Conservation (phyloP, 2,888 invertebrate genomes). For the Meiosimyza platycephala region DNA sequence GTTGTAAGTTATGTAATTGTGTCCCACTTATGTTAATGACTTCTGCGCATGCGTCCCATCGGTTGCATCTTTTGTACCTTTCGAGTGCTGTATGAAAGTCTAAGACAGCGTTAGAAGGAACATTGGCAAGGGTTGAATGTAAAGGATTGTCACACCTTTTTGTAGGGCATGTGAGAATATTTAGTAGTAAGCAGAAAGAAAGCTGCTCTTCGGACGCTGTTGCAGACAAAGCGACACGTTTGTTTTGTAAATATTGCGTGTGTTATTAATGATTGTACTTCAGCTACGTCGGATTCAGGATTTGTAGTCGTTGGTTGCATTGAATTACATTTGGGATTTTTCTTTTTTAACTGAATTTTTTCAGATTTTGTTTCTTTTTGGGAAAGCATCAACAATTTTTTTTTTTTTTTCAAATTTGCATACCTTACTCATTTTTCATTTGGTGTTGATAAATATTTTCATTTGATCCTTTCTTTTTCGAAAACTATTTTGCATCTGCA, state of each 20-base stretch:
- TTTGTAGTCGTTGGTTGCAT: conserved; percentile 19
- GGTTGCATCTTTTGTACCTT: neutral
- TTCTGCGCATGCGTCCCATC: conserved; percentile 25
- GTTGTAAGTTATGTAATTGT: conserved; percentile 38
- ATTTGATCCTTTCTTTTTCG: conserved; percentile 28
- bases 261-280: conserved; percentile 60
- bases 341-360: neutral
- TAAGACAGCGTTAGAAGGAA: neutral
- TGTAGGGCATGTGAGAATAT: neutral
- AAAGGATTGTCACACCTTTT: conserved; percentile 53
- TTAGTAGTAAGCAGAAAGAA: neutral
- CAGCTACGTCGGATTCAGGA: conserved; percentile 1
- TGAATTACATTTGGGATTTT: conserved; percentile 31
- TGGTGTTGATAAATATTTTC: conserved; percentile 51
- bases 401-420: conserved; percentile 44
- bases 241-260: conserved; percentile 68
- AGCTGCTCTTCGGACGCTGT: conserved; percentile 12
- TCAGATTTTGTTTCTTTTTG: conserved; percentile 9
- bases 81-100: conserved; percentile 17
- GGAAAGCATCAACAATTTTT: neutral
- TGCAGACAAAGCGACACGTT: conserved; percentile 61
- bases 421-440: conserved; percentile 50
- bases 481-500: conserved; percentile 42
- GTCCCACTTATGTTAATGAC: conserved; percentile 43
- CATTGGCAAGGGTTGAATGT: neutral